A percentile compares a stretch with the other conserved stretches of the same genome.
These are phyloP conservation scores for Neomonachus schauinslandi DNA, from an alignment of 2,113 vertebrate genomes.

Conservation along the genomic window DNA sequence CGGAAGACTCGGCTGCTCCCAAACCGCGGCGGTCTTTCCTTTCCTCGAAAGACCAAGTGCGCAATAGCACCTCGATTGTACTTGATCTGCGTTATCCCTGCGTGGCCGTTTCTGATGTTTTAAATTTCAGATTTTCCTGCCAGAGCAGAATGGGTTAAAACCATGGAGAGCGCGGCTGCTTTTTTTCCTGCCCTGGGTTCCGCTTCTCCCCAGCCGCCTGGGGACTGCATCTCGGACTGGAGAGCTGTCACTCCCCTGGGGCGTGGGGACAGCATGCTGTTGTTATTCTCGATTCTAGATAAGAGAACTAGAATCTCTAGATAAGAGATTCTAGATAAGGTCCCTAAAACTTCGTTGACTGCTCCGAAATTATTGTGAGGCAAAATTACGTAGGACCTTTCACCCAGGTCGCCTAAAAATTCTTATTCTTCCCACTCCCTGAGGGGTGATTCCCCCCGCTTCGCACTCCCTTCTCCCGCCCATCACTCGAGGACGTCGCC, in stretches of 20 bases:
- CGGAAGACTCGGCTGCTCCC: background rate
- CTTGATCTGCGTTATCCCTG: background rate
- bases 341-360: background rate
- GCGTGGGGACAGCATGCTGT: background rate
- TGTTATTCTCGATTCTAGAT: background rate
- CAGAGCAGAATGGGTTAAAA: background rate
- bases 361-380: background rate
- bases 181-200: background rate
- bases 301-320: background rate
- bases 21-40: background rate
- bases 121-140: background rate
- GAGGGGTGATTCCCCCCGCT: background rate
- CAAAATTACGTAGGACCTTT: background rate
- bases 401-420: background rate
- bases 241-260: background rate
- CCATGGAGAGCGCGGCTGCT: background rate
- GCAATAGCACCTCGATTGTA: background rate
- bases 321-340: background rate
- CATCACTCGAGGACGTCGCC: background rate
- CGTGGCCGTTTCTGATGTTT: background rate
- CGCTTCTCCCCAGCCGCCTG: background rate
- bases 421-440: background rate
- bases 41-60: background rate
- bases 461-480: slow-evolving; percentile 5
- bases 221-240: background rate